phyloP scores from a whole-genome alignment of 2,113 vertebrate species.

The Sapayoa aenigma region DNA sequence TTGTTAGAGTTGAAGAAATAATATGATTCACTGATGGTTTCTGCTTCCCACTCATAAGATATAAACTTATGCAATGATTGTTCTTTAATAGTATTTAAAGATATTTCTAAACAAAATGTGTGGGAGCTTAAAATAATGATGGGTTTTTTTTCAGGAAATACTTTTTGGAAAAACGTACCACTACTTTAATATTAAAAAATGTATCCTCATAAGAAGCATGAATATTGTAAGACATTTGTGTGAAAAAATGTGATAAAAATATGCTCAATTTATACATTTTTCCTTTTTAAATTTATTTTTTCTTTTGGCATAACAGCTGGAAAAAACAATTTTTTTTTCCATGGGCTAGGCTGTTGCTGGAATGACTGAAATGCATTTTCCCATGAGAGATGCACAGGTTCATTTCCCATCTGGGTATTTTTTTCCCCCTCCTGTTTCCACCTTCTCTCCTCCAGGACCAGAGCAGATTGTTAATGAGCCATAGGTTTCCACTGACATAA shows the following conservation, averaged over 20 bases:
- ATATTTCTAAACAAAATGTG: conserved; percentile 64
- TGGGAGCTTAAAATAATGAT: conserved; percentile 51
- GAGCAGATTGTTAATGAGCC: neutral
- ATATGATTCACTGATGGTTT: conserved; percentile 47
- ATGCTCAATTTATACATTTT: neutral
- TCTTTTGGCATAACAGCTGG: conserved; percentile 31
- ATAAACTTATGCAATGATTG: conserved; percentile 41
- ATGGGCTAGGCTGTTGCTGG: neutral
- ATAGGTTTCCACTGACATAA: neutral
- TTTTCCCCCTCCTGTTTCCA: neutral
- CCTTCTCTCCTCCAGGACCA: neutral
- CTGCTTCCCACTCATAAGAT: conserved; percentile 51
- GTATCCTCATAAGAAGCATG: neutral
- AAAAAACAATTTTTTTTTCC: conserved; percentile 8
- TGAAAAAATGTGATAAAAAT: conserved; percentile 25
- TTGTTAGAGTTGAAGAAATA: conserved; percentile 16
- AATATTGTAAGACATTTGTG: neutral
- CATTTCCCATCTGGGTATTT: conserved; percentile 27
- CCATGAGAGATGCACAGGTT: conserved; percentile 26
- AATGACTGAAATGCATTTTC: conserved; percentile 31
- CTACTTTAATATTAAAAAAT: conserved; percentile 25
- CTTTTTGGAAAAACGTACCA: conserved; percentile 12
- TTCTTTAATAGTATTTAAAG: conserved; percentile 66
- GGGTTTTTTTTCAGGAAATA: conserved; percentile 52
- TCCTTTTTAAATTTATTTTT: neutral